These are phyloP conservation scores for Graptemys geographica DNA, from an alignment of 2,797 vertebrate species.

Conservation along the genomic window DNA sequence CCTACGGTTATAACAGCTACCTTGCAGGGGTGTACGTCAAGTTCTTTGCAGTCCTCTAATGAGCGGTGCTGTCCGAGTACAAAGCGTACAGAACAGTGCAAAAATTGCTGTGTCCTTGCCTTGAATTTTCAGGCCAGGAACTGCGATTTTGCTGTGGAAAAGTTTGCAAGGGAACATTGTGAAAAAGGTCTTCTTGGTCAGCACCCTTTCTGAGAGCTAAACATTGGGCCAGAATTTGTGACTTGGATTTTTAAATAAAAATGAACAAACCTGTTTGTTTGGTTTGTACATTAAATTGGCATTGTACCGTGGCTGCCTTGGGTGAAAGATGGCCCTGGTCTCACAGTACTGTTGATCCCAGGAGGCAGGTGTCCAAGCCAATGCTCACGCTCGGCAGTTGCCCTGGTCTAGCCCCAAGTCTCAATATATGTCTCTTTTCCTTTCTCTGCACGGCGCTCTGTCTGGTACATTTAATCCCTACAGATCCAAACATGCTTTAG, in stretches of 20 bases:
- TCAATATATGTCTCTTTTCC: too few relatives aligned
- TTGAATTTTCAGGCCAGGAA: not conserved
- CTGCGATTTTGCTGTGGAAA: not conserved
- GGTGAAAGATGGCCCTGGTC: not conserved
- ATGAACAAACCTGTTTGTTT: not conserved
- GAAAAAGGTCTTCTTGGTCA: constrained; percentile 5
- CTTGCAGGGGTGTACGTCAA: not conserved
- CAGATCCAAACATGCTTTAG: not conserved
- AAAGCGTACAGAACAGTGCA: not conserved
- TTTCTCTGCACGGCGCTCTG: not conserved
- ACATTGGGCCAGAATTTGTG: not conserved
- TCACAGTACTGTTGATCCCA: not conserved
- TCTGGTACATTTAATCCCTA: accelerated
- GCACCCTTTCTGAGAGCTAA: constrained; percentile 20
- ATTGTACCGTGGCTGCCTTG: accelerated
- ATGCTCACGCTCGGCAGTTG: not conserved
- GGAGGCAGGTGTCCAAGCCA: accelerated
- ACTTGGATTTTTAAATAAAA: not conserved
- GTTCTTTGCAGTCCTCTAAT: not conserved
- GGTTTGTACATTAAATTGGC: not conserved
- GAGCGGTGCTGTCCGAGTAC: not conserved
- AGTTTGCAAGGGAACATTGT: not conserved
- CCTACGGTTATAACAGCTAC: not conserved
- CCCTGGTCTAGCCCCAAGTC: accelerated
- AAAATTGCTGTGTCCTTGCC: not conserved